A percentile compares a stretch with the other conserved stretches of the same genome.
Evolutionary conservation across 2,888 invertebrate genomes (phyloP).

Genomic region (Ochlodes sylvanus): DNA sequence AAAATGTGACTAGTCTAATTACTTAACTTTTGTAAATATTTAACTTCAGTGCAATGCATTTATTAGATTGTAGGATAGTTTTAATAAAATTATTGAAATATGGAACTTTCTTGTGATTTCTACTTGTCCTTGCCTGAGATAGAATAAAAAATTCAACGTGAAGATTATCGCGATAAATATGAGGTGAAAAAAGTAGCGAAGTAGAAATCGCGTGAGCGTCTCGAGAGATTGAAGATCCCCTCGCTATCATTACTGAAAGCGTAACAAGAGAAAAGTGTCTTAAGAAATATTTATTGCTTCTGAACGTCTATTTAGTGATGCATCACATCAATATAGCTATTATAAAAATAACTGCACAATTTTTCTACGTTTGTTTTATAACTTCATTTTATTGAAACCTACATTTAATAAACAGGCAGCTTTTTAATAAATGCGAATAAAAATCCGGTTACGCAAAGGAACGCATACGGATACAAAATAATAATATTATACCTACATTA

Average conservation of each 20-base stretch:
- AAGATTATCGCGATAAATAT: constrained; percentile 36
- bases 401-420: too few species aligned
- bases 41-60: constrained; percentile 62
- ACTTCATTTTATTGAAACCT: too few species aligned
- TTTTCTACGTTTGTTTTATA: not conserved
- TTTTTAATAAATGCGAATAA: too few species aligned
- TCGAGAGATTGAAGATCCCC: constrained; percentile 51
- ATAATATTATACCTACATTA: too few species aligned
- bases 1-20: constrained; percentile 62
- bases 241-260: constrained; percentile 75
- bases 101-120: constrained; percentile 3
- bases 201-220: constrained; percentile 59
- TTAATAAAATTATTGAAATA: constrained; percentile 35
- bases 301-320: constrained; percentile 32
- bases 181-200: constrained; percentile 49
- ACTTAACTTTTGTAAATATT: constrained; percentile 63
- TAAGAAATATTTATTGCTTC: constrained; percentile 32
- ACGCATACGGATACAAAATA: too few species aligned
- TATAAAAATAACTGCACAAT: not conserved
- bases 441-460: too few species aligned
- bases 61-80: constrained; percentile 59
- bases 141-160: constrained; percentile 15
- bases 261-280: constrained; percentile 66
- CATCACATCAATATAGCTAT: constrained; percentile 16
- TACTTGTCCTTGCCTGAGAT: not conserved